A percentile compares a stretch with the other conserved stretches of the same genome.
Conservation (phyloP, 2,797 vertebrate species). For the Rachycentron canadum region DNA sequence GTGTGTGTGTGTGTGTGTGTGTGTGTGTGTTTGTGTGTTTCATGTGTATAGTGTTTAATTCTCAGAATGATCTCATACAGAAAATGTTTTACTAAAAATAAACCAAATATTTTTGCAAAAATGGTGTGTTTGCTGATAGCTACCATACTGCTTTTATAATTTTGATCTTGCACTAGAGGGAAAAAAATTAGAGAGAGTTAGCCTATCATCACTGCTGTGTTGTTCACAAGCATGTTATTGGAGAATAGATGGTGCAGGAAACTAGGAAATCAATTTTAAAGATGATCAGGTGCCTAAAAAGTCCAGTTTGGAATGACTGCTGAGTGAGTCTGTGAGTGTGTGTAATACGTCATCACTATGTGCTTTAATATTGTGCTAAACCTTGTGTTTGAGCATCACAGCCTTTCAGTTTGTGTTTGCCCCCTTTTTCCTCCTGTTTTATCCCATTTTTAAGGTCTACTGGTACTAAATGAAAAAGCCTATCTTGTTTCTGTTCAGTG, state of each 20-base stretch:
- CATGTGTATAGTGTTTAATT: conserved; percentile 1
- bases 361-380: conserved; percentile 69
- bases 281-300: background rate
- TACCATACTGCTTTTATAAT: background rate
- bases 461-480: conserved; percentile 18
- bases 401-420: conserved; percentile 29
- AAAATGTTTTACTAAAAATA: background rate
- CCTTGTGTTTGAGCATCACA: conserved; percentile 60
- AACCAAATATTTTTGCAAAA: conserved; percentile 1
- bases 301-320: background rate
- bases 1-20: conserved; percentile 3
- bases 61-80: background rate
- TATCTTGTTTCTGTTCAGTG: conserved; percentile 16
- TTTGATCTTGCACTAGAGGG: background rate
- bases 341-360: conserved; percentile 50
- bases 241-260: background rate
- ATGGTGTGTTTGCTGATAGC: background rate
- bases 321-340: conserved; percentile 33
- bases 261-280: conserved; percentile 3
- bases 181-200: background rate
- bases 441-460: background rate
- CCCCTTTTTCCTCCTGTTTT: background rate
- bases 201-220: background rate
- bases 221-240: background rate
- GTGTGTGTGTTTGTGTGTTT: background rate